These are phyloP conservation scores for Malurus splendens DNA, from an alignment of 2,797 vertebrate genomes.

Conservation along the genomic window DNA sequence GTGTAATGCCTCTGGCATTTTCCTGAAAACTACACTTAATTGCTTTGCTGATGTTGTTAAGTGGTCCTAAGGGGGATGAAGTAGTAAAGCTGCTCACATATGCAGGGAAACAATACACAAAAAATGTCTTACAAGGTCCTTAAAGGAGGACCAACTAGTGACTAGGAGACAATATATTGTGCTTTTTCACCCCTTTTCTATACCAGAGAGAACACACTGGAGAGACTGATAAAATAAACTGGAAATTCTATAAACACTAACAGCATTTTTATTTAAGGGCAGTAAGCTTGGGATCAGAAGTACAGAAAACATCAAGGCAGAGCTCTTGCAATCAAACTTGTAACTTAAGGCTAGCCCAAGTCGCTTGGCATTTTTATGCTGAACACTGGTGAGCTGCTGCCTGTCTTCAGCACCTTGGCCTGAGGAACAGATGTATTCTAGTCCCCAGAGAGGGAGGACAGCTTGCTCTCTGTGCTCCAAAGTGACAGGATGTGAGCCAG, in stretches of 20 bases:
- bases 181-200: neutral
- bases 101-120: conserved; percentile 63
- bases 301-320: neutral
- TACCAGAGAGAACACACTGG: neutral
- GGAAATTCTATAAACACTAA: neutral
- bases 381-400: neutral
- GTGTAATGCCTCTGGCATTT: conserved; percentile 76
- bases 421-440: conserved; percentile 7
- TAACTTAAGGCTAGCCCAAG: neutral
- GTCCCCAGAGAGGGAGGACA: neutral
- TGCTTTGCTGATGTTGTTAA: conserved; percentile 82
- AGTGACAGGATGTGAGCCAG: conserved; percentile 19
- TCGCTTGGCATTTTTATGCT: neutral
- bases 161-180: conserved; percentile 5
- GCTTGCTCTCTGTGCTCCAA: neutral
- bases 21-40: conserved; percentile 79
- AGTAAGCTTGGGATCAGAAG: neutral
- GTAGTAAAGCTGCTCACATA: conserved; percentile 66
- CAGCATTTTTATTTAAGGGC: conserved; percentile 3
- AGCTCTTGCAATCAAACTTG: neutral
- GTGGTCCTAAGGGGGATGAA: conserved; percentile 71
- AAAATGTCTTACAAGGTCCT: conserved; percentile 67
- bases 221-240: neutral
- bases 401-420: neutral
- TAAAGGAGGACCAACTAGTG: conserved; percentile 56